phyloP scores from a whole-genome alignment of 1,140 invertebrate species.

The Oncopodura yosiiana region DNA sequence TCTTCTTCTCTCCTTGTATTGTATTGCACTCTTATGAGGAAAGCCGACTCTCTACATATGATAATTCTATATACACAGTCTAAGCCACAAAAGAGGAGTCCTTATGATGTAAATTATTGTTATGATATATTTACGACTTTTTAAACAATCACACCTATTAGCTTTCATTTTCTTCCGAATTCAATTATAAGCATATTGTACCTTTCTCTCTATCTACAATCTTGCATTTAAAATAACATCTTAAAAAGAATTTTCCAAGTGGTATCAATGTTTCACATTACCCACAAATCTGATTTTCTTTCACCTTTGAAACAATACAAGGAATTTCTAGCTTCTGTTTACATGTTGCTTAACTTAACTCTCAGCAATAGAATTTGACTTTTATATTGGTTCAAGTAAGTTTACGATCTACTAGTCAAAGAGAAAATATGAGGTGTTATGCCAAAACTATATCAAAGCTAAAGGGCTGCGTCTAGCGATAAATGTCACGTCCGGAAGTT shows the following conservation, averaged over 20 bases:
- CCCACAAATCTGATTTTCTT: not conserved
- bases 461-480: conserved; percentile 13
- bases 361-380: conserved; percentile 5
- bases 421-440: conserved; percentile 20
- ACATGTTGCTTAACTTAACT: not conserved
- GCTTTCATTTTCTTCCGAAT: no score
- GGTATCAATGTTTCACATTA: not conserved
- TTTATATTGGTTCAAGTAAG: no score
- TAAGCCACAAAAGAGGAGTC: no score
- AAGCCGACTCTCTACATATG: no score
- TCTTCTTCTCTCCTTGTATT: no score
- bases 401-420: not conserved
- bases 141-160: no score
- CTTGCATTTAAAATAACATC: not conserved
- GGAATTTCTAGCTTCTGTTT: not conserved
- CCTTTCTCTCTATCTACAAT: not conserved
- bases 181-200: not conserved
- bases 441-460: conserved; percentile 20
- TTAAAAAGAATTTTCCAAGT: not conserved
- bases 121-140: no score
- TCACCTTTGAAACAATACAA: not conserved
- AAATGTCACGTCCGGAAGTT: conserved; percentile 27
- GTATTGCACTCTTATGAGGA: no score
- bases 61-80: no score
- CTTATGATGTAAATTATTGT: no score